These are phyloP conservation scores for Macrotus californicus DNA, from an alignment of 2,113 vertebrate genomes.

Conservation along the genomic window DNA sequence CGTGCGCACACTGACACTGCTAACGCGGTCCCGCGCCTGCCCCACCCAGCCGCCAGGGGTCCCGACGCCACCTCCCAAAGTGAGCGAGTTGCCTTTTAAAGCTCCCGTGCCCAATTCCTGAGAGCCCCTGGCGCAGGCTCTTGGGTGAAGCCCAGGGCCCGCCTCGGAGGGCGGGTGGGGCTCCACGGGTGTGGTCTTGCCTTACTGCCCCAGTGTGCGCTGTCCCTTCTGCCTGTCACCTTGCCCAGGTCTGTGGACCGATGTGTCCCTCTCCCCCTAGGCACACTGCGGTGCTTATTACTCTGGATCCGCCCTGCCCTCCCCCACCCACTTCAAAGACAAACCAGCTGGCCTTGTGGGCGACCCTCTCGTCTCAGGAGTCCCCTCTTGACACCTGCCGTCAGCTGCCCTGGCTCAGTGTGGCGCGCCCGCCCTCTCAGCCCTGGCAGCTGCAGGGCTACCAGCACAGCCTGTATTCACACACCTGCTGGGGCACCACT, in stretches of 20 bases:
- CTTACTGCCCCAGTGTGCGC: conserved; percentile 53
- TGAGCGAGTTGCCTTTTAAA: conserved; percentile 45
- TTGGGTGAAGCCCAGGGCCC: background rate
- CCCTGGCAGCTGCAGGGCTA: conserved; percentile 34
- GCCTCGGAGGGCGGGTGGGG: conserved; percentile 20
- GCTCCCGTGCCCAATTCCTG: conserved; percentile 43
- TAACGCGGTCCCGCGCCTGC: conserved; percentile 17
- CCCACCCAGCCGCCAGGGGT: background rate
- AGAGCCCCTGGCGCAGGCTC: background rate
- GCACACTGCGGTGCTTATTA: background rate
- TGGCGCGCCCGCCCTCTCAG: background rate
- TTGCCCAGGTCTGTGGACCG: background rate
- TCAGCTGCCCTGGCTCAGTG: background rate
- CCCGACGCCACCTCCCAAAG: conserved; percentile 15
- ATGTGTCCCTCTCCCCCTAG: background rate
- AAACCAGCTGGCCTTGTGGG: conserved; percentile 24
- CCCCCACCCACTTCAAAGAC: background rate
- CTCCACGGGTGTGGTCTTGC: background rate
- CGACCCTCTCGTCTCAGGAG: conserved; percentile 46
- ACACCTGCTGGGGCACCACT: background rate
- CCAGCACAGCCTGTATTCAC: background rate
- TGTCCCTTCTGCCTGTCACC: background rate
- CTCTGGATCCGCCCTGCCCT: background rate
- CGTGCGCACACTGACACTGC: background rate
- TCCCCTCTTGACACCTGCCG: conserved; percentile 15